These are phyloP conservation scores for Pristionchus japonicus DNA, from an alignment of 2,888 invertebrate genomes.

Conservation along the genomic window DNA sequence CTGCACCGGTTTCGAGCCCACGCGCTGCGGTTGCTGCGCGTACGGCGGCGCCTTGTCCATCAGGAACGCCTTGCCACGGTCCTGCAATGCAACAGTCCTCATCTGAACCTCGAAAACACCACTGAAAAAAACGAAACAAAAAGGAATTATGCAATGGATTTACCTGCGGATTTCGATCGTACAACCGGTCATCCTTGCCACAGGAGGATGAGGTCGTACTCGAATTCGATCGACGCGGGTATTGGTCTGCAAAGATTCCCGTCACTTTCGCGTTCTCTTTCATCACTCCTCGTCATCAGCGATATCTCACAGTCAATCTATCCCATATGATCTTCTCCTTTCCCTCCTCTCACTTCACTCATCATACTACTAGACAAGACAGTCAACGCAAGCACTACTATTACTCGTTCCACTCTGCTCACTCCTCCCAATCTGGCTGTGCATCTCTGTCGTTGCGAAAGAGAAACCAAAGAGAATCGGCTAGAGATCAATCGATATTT, in stretches of 20 bases:
- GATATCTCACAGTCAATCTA: slow-evolving; percentile 25
- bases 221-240: slow-evolving; percentile 31
- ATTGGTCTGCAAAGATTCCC: not conserved
- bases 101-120: not conserved
- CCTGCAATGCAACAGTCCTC: not conserved
- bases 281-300: slow-evolving; percentile 6
- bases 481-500: slow-evolving; percentile 6
- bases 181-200: slow-evolving; percentile 36
- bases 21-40: slow-evolving; percentile 58
- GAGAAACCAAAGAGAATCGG: not conserved
- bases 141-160: too few relatives aligned
- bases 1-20: slow-evolving; percentile 60
- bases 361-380: slow-evolving; percentile 29
- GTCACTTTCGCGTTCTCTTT: not conserved
- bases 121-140: not conserved
- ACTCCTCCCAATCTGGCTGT: slow-evolving; percentile 33
- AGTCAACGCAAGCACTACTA: slow-evolving; percentile 28
- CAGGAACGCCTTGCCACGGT: slow-evolving; percentile 5
- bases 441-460: not conserved
- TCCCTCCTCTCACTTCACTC: slow-evolving; percentile 14
- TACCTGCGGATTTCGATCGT: slow-evolving; percentile 12
- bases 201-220: slow-evolving; percentile 20
- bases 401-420: slow-evolving; percentile 38
- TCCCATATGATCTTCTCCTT: slow-evolving; percentile 3
- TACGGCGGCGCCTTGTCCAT: slow-evolving; percentile 3